Conservation (phyloP, 1,140 invertebrate genomes). For the Cardiocondyla obscurior region DNA sequence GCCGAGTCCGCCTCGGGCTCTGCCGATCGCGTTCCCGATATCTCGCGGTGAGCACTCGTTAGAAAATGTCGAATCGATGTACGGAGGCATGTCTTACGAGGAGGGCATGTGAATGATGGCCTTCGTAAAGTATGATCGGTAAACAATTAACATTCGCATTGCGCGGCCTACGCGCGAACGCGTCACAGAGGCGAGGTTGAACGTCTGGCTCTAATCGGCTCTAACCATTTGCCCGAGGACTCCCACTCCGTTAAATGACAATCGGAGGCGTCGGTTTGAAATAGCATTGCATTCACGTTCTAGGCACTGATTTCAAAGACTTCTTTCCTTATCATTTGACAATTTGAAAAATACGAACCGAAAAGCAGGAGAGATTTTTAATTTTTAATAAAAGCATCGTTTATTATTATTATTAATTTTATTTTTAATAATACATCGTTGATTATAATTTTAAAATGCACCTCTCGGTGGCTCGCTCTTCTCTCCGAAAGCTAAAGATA, state of each 20-base stretch:
- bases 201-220: slow-evolving; percentile 52
- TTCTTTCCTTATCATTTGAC: slow-evolving; percentile 1
- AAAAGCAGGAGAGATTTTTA: no score
- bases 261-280: slow-evolving; percentile 79
- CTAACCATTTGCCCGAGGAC: slow-evolving; percentile 79
- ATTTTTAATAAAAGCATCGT: not conserved
- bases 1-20: slow-evolving; percentile 48
- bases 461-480: not conserved
- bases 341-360: not conserved
- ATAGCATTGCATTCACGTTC: slow-evolving; percentile 62
- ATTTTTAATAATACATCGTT: not conserved
- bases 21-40: slow-evolving; percentile 47
- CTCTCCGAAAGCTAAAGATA: not conserved
- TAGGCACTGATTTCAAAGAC: slow-evolving; percentile 30
- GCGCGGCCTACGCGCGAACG: slow-evolving; percentile 72
- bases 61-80: slow-evolving; percentile 75
- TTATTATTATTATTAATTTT: not conserved
- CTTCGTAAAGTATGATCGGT: slow-evolving; percentile 81
- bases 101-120: slow-evolving; percentile 67
- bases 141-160: slow-evolving; percentile 81
- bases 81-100: slow-evolving; percentile 64
- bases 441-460: not conserved
- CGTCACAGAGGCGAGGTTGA: slow-evolving; percentile 56
- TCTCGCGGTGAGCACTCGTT: slow-evolving; percentile 69
- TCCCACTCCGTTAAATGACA: slow-evolving; percentile 83